These are phyloP conservation scores for Motacilla tschutschensis DNA, from an alignment of 2,113 vertebrate genomes.

Conservation along the genomic window DNA sequence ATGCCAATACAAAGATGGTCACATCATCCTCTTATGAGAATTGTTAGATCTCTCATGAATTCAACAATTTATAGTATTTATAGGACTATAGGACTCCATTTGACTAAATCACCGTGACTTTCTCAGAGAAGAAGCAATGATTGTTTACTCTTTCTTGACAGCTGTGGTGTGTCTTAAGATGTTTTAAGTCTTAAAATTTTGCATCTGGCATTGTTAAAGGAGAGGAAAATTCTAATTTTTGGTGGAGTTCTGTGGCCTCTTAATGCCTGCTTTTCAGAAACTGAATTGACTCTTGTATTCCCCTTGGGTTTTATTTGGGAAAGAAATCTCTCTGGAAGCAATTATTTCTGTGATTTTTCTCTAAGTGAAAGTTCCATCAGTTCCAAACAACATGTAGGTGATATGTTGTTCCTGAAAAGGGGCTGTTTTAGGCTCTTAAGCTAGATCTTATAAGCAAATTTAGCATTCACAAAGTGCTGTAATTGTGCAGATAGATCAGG, in stretches of 20 bases:
- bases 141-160: slow-evolving; percentile 17
- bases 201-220: background rate
- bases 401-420: slow-evolving; percentile 3
- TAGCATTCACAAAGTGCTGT: slow-evolving; percentile 8
- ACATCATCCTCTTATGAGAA: background rate
- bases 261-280: slow-evolving; percentile 24
- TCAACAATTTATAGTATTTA: slow-evolving; percentile 6
- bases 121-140: background rate
- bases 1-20: background rate
- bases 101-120: background rate
- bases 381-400: slow-evolving; percentile 17
- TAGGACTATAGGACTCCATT: background rate
- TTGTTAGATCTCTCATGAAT: background rate
- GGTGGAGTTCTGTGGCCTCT: background rate
- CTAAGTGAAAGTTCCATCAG: slow-evolving; percentile 12
- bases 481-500: slow-evolving; percentile 38
- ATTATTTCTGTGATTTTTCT: slow-evolving; percentile 36
- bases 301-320: background rate
- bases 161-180: background rate
- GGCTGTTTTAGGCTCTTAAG: slow-evolving; percentile 20
- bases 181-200: background rate
- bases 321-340: slow-evolving; percentile 49
- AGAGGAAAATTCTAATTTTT: slow-evolving; percentile 10
- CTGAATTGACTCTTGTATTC: background rate
- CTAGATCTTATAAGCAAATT: slow-evolving; percentile 14